phyloP scores from a whole-genome alignment of 2,113 vertebrate species.

The Xenopus tropicalis region UCB_Xtro_10.0 CM004445.2:92469501-92470000 shows the following conservation, averaged over 20 bases:
- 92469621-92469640: conserved; percentile 75
- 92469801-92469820: neutral
- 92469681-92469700: neutral
- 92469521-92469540: conserved; percentile 57
- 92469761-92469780: neutral
- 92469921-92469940: neutral
- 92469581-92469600: conserved; percentile 96
- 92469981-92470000: neutral
- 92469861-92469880: neutral
- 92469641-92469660: conserved; percentile 64
- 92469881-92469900: conserved; percentile 9
- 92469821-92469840: neutral
- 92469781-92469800: conserved; percentile 7
- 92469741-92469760: conserved; percentile 1
- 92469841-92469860: neutral
- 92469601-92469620: conserved; percentile 81
- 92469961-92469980: neutral
- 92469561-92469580: conserved; percentile 76
- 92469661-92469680: conserved; percentile 22
- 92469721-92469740: neutral
- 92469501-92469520: conserved; percentile 23
- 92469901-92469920: neutral
- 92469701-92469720: conserved; percentile 1
- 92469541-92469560: conserved; percentile 78
- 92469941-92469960: neutral